phyloP scores from a whole-genome alignment of 2,113 vertebrate genomes.

The Podarcis muralis region DNA sequence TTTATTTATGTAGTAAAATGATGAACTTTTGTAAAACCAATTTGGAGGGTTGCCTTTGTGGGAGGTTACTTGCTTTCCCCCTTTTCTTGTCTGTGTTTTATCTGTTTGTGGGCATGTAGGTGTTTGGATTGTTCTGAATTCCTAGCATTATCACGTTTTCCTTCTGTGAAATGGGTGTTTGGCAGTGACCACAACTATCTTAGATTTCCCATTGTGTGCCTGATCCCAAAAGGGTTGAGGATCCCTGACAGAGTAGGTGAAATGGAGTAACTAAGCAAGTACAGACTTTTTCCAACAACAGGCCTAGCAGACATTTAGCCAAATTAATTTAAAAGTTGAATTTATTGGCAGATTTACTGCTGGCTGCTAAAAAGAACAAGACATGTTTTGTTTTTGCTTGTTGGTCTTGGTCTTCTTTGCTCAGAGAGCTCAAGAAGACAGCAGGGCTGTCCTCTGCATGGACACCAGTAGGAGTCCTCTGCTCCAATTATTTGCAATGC shows the following conservation, averaged over 20 bases:
- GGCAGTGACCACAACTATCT: no score
- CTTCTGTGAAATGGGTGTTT: no score
- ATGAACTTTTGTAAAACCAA: no score
- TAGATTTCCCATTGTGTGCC: no score
- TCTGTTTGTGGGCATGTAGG: no score
- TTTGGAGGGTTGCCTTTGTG: no score
- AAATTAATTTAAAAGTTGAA: background rate
- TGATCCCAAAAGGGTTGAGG: background rate
- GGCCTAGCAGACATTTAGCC: background rate
- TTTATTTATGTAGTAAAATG: no score
- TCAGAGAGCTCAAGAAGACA: background rate
- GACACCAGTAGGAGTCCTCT: rapidly evolving
- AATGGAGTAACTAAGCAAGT: background rate
- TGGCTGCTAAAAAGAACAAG: background rate
- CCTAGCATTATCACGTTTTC: no score
- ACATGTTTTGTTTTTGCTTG: background rate
- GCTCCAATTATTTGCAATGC: background rate
- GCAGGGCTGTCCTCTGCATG: background rate
- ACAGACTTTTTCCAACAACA: background rate
- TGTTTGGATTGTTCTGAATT: no score
- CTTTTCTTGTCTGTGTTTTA: no score
- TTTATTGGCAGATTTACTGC: rapidly evolving
- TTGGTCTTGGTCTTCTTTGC: background rate
- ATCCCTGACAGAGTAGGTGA: background rate
- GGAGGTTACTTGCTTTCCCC: no score